A percentile compares a stretch with the other conserved stretches of the same genome.
Conservation (phyloP, 2,797 vertebrate genomes). For the Rhyacichthys aspro region DNA sequence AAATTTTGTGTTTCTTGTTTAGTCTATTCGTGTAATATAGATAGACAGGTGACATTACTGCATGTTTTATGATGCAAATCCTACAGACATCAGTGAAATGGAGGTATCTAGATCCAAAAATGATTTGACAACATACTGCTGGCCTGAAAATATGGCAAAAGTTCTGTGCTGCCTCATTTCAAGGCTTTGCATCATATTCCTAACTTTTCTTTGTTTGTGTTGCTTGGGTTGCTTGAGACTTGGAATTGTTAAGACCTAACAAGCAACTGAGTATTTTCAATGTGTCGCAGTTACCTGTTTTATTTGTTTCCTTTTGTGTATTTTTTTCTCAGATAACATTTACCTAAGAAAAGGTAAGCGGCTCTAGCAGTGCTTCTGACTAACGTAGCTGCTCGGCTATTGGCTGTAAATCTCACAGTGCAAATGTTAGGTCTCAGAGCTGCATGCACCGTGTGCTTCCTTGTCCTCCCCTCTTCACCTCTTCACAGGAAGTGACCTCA, state of each 20-base stretch:
- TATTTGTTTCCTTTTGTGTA: conserved; percentile 71
- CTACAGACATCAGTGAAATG: conserved; percentile 15
- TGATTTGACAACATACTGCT: conserved; percentile 18
- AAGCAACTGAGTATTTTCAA: conserved; percentile 29
- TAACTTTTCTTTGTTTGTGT: conserved; percentile 12
- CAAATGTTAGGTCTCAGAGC: conserved; percentile 38
- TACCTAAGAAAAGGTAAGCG: conserved; percentile 86
- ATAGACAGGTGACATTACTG: conserved; percentile 17
- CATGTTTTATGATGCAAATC: conserved; percentile 45
- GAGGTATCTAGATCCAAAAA: not conserved
- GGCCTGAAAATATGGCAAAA: conserved; percentile 12
- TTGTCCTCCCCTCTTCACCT: conserved; percentile 32
- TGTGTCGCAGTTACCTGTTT: conserved; percentile 71
- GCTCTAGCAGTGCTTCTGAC: conserved; percentile 53
- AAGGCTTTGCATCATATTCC: conserved; percentile 52
- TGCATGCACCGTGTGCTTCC: conserved; percentile 55
- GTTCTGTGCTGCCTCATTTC: conserved; percentile 35
- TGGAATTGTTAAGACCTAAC: not conserved
- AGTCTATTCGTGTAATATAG: not conserved
- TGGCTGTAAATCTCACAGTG: conserved; percentile 38
- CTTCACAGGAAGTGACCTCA: conserved; percentile 55
- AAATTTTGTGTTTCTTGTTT: not conserved
- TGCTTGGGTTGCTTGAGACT: conserved; percentile 14
- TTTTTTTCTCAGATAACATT: conserved; percentile 83
- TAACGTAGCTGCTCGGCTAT: conserved; percentile 50